phyloP scores from a whole-genome alignment of 2,113 vertebrate genomes.

The Fulmarus glacialis region DNA sequence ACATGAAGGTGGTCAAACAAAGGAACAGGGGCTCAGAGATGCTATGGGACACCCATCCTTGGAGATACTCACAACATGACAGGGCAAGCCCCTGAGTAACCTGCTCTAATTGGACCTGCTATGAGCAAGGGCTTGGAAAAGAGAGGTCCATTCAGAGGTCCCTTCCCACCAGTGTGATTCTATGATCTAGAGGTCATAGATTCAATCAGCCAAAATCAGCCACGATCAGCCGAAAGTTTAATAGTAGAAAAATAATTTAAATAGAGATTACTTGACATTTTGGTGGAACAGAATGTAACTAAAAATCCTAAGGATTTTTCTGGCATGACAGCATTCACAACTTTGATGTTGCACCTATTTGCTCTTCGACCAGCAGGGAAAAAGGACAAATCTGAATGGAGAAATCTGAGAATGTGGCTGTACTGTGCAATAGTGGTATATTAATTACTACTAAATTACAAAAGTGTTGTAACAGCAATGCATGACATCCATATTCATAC shows the following conservation, averaged over 20 bases:
- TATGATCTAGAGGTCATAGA: background rate
- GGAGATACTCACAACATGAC: background rate
- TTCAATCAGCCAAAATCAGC: background rate
- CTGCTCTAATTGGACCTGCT: background rate
- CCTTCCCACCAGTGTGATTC: background rate
- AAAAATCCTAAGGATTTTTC: background rate
- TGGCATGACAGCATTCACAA: background rate
- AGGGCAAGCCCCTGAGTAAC: background rate
- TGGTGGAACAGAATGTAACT: background rate
- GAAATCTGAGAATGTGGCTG: background rate
- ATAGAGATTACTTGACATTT: background rate
- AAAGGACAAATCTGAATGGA: background rate
- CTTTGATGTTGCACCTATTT: background rate
- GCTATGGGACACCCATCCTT: background rate
- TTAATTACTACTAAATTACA: background rate
- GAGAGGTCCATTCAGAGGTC: background rate
- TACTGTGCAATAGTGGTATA: background rate
- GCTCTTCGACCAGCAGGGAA: background rate
- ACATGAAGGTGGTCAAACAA: background rate
- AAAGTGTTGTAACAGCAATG: background rate
- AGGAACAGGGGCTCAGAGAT: background rate
- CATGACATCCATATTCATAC: background rate
- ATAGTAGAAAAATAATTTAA: background rate
- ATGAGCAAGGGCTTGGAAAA: background rate
- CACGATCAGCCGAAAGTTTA: background rate